Conservation (phyloP, 1,140 invertebrate genomes). For the Macrosteles quadrilineatus region DNA sequence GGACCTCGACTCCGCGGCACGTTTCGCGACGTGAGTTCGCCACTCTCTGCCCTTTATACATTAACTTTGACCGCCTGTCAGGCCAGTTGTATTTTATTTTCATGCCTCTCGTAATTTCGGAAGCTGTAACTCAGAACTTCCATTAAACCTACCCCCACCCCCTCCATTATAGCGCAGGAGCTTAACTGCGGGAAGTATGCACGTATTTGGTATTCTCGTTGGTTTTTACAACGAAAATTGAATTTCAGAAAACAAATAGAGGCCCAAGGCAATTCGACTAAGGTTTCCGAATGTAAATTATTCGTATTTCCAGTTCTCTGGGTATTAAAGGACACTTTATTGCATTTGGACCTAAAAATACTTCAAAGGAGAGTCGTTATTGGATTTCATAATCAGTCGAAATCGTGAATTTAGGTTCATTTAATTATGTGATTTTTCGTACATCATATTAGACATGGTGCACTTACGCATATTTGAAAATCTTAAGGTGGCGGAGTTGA, state of each 20-base stretch:
- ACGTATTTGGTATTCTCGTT: constrained; percentile 20
- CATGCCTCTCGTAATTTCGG: constrained; percentile 25
- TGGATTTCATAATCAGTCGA: not conserved
- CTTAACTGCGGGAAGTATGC: constrained; percentile 22
- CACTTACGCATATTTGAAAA: too few relatives aligned
- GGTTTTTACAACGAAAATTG: constrained; percentile 25
- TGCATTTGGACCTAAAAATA: not conserved
- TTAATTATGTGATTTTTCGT: too few relatives aligned
- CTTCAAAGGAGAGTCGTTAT: not conserved
- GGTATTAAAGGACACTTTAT: not conserved
- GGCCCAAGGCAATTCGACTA: constrained; percentile 14
- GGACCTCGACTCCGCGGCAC: not conserved
- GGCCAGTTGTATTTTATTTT: constrained; percentile 16
- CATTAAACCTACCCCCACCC: constrained; percentile 16
- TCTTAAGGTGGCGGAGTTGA: too few relatives aligned
- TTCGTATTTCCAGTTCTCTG: constrained; percentile 4
- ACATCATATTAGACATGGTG: too few relatives aligned
- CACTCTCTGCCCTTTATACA: constrained; percentile 19
- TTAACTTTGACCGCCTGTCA: constrained; percentile 18
- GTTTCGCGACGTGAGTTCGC: not conserved
- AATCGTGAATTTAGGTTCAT: too few relatives aligned
- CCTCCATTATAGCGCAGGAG: constrained; percentile 5
- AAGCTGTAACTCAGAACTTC: constrained; percentile 25
- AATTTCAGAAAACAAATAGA: constrained; percentile 27
- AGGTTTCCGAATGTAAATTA: constrained; percentile 24